Conservation (phyloP, 2,888 invertebrate genomes). For the Cephus nigrinus region DNA sequence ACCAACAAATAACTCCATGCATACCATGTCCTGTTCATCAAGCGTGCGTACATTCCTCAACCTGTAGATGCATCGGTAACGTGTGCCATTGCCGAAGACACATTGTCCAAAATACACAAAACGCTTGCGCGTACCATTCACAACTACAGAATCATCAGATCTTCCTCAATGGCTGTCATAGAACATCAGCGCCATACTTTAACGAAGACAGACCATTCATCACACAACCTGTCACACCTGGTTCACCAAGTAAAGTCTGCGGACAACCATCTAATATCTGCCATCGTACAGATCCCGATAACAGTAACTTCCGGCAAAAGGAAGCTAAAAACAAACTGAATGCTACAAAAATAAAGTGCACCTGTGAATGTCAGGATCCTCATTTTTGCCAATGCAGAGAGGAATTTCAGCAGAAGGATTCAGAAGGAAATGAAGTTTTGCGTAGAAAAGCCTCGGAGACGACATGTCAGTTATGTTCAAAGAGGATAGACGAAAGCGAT, state of each 20-base stretch:
- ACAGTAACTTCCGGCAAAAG: slow-evolving; percentile 42
- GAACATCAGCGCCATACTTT: neutral
- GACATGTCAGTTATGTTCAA: slow-evolving; percentile 10
- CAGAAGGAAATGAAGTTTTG: neutral
- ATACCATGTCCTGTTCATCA: slow-evolving; percentile 31
- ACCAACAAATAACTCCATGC: neutral
- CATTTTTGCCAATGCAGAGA: slow-evolving; percentile 8
- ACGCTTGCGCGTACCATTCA: slow-evolving; percentile 1
- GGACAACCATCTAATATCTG: neutral
- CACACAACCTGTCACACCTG: slow-evolving; percentile 13
- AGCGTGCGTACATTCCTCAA: neutral
- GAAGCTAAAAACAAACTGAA: slow-evolving; percentile 59
- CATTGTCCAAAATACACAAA: neutral
- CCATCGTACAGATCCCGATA: slow-evolving; percentile 8
- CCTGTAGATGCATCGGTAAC: neutral
- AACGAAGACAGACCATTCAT: slow-evolving; percentile 19
- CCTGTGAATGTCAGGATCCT: slow-evolving; percentile 6
- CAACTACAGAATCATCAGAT: neutral
- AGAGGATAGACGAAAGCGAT: slow-evolving; percentile 7
- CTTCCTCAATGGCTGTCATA: neutral
- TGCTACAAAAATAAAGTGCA: slow-evolving; percentile 47
- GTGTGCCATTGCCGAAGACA: neutral
- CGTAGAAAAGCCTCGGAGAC: neutral
- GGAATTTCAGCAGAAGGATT: neutral
- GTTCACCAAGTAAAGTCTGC: neutral